Evolutionary conservation across 2,113 vertebrate genomes (phyloP), one percentile per base, ranked within the genome.

Genomic region (Stegastes partitus): DNA sequence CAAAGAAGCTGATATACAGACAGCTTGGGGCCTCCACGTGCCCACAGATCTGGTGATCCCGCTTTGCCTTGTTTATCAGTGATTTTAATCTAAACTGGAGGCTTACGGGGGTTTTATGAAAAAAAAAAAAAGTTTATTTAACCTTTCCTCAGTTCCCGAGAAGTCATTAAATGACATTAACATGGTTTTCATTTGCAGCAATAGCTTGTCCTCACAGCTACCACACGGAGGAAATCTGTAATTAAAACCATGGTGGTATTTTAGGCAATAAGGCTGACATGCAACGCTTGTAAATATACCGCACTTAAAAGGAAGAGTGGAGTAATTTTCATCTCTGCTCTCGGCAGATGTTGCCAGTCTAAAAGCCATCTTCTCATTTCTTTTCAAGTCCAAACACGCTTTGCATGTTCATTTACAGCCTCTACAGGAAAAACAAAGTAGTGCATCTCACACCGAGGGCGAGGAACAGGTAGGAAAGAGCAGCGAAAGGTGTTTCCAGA

Each of bases 211-310:
- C 50, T 47, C 78, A 56, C 28, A 74, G 42, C 56, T 47, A 45
- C 16, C 51, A 51, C 0, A 0, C 0, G 12, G 25, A 62, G 39
- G 15, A 15, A 28, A n/a, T 50, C 64, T 82, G 39, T 49, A 31
- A 81, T 86, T 68, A 77, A 80, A 72, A 51, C 23, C 66, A 8
- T 25, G 28, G 44, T 54, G 53, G 63, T 44, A 62, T 72, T 77
- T 68, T 11, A 81, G 53, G 37, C 19, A 69, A 3, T 50, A 37
- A 58, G 22, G 61, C 61, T 59, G 44, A 76, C 58, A 81, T 25
- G 49, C 71, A 77, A 2, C 8, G 63, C 44, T 77, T 82, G 70
- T 82, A 79, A 62, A 77, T 39, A 63, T 55, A 75, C 82, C 50
- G 69, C 21, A 34, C 11, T 22, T 1, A 34, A 44, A 70, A 54